These are phyloP conservation scores for Heteronetta atricapilla DNA, from an alignment of 2,113 vertebrate species.

Conservation along the genomic window DNA sequence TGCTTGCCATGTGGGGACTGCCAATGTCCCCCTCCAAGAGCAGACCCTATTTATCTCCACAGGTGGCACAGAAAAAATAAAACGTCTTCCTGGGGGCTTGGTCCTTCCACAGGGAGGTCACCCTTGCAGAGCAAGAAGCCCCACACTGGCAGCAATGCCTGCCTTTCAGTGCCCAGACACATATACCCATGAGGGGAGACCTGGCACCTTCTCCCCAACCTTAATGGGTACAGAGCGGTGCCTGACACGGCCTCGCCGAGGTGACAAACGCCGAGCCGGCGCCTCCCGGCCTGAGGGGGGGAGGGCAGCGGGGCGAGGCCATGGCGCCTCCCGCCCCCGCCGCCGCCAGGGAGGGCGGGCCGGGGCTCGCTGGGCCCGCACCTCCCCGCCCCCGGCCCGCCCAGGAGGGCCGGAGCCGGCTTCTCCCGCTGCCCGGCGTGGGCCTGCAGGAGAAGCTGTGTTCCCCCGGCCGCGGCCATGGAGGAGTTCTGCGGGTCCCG, in stretches of 20 bases:
- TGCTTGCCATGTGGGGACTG: fast-evolving
- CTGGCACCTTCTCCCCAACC: not conserved
- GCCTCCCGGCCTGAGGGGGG: not conserved
- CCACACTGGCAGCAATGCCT: fast-evolving
- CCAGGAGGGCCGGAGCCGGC: not conserved
- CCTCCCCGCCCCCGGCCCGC: not conserved
- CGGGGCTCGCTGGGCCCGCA: not conserved
- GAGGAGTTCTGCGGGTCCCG: conserved; percentile 59
- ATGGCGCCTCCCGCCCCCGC: not conserved
- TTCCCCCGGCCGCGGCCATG: not conserved
- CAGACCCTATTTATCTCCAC: not conserved
- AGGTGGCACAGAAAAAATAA: not conserved
- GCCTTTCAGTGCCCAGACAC: no score
- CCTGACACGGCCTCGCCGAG: no score
- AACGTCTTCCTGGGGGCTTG: fast-evolving
- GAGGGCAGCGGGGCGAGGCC: not conserved
- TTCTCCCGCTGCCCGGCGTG: not conserved
- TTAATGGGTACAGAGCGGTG: fast-evolving
- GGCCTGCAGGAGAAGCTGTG: not conserved
- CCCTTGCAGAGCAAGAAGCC: not conserved
- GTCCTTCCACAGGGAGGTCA: not conserved
- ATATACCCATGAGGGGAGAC: not conserved
- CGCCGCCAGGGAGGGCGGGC: not conserved
- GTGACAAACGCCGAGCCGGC: no score
- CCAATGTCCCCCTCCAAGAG: fast-evolving